These are phyloP conservation scores for Felis chaus DNA, from an alignment of 2,113 vertebrate species.

Conservation along the genomic window DNA sequence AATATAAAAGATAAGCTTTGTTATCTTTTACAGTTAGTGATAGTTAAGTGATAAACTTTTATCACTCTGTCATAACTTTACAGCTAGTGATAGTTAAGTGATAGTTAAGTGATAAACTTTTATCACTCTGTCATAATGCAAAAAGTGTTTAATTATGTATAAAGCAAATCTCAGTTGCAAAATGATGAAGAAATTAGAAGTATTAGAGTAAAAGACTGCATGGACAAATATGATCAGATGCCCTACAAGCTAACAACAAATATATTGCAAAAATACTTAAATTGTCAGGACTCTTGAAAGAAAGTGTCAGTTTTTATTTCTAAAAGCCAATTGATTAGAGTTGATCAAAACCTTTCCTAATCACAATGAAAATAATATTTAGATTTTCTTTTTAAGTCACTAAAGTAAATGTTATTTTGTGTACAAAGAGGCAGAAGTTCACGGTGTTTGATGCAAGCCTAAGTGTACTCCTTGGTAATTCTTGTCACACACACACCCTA, in stretches of 20 bases:
- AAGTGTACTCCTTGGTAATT: neutral
- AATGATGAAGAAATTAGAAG: constrained; percentile 24
- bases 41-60: too few relatives aligned
- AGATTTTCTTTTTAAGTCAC: neutral
- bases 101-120: too few relatives aligned
- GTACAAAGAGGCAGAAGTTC: neutral
- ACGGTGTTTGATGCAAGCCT: neutral
- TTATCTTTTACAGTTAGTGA: too few relatives aligned
- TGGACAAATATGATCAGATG: neutral
- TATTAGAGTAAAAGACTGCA: neutral
- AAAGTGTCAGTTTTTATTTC: neutral
- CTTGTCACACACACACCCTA: neutral
- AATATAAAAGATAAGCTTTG: too few relatives aligned
- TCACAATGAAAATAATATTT: neutral
- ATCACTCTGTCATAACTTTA: neutral
- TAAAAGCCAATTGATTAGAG: neutral
- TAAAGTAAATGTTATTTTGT: neutral
- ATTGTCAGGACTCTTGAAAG: neutral
- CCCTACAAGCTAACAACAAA: neutral
- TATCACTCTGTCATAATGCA: neutral
- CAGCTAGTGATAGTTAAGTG: too few relatives aligned
- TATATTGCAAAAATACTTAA: neutral
- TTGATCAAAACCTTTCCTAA: neutral
- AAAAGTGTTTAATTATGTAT: constrained; percentile 67
- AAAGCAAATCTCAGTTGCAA: constrained; percentile 52